phyloP scores from a whole-genome alignment of 1,140 invertebrate species.

The Neodiprion fabricii region DNA sequence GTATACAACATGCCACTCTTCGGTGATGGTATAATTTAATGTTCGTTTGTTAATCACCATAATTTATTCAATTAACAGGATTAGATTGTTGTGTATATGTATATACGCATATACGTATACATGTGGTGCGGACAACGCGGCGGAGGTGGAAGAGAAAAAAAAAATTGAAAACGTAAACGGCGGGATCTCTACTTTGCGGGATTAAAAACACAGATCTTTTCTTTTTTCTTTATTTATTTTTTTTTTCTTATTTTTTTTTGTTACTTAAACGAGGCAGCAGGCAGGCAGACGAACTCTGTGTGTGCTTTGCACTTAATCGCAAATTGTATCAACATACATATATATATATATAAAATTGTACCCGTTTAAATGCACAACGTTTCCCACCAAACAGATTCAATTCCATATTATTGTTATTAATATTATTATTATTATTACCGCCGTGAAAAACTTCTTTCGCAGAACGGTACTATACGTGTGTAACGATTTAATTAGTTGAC shows the following conservation, averaged over 20 bases:
- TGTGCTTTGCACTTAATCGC: neutral
- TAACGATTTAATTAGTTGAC: too few species aligned
- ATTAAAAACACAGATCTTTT: neutral
- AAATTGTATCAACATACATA: neutral
- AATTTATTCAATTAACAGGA: conserved; percentile 8
- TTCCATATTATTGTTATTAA: too few species aligned
- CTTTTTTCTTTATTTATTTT: too few species aligned
- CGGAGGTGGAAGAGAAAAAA: neutral
- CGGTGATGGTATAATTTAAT: neutral
- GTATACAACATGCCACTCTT: too few species aligned
- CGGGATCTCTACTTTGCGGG: neutral
- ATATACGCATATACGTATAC: neutral
- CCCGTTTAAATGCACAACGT: neutral
- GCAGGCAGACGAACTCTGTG: too few species aligned
- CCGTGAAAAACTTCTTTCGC: too few species aligned
- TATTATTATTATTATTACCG: too few species aligned
- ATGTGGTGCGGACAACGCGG: neutral
- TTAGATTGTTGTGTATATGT: neutral
- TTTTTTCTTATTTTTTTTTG: too few species aligned
- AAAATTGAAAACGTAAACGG: neutral
- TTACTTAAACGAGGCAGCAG: too few species aligned
- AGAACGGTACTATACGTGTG: too few species aligned
- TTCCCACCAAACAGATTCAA: neutral
- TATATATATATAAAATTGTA: neutral
- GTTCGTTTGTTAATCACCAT: neutral